A percentile compares a stretch with the other conserved stretches of the same genome.
phyloP scores from a whole-genome alignment of 2,113 vertebrate species.

The Addax nasomaculatus region DNA sequence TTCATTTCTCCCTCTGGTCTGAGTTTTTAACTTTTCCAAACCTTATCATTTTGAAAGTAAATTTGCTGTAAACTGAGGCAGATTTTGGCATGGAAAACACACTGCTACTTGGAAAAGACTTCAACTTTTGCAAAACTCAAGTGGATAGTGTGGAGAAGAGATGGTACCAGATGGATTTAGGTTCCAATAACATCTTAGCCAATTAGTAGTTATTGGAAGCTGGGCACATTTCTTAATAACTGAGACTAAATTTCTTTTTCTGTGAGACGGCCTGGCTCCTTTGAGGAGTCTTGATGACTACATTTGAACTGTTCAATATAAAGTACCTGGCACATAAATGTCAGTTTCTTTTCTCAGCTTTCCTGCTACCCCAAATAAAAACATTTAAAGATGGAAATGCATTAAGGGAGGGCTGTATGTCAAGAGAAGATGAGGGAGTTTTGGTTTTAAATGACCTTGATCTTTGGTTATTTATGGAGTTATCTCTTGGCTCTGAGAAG shows the following conservation, averaged over 20 bases:
- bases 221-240: neutral
- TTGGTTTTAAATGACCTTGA: slow-evolving; percentile 1
- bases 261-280: neutral
- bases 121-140: neutral
- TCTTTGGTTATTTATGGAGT: slow-evolving; percentile 33
- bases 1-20: slow-evolving; percentile 11
- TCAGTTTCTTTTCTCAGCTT: slow-evolving; percentile 28
- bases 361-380: slow-evolving; percentile 36
- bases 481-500: slow-evolving; percentile 6
- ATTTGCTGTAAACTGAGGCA: neutral
- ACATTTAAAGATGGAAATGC: slow-evolving; percentile 22
- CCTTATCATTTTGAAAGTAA: slow-evolving; percentile 15
- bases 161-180: neutral
- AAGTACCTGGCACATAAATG: slow-evolving; percentile 16
- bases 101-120: slow-evolving; percentile 12
- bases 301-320: neutral
- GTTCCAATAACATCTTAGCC: neutral
- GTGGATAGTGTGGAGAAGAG: neutral
- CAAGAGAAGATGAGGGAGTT: neutral
- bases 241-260: slow-evolving; percentile 18
- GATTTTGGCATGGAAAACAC: slow-evolving; percentile 3
- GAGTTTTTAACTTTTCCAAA: slow-evolving; percentile 20
- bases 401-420: neutral
- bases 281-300: neutral
- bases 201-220: slow-evolving; percentile 16